Base-by-base conservation (phyloP, 2,888 invertebrate species). In the Gerris lacustris region DNA sequence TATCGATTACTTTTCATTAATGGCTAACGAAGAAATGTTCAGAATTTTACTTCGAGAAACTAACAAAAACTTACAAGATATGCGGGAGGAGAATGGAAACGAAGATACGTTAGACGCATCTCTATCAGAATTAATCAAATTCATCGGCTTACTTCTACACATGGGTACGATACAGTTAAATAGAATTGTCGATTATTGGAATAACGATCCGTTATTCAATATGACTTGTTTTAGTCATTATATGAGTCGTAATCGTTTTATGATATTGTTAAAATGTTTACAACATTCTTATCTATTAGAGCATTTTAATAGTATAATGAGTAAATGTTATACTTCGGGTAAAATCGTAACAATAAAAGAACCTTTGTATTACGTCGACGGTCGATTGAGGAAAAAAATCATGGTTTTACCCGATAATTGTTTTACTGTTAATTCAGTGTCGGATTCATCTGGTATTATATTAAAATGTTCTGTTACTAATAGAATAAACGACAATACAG, bases 101-200 rank as follows among this genome's bases (percentile, higher is more conserved):
- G 55, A 55, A 15, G 9, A 11, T 55, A 55, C 55, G 55, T 9
- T 11, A 55, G 15, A 55, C 9, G 15, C 55, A 11, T 11, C 55
- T 55, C 9, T 69, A 18, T 9, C 67, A 6, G 72, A 72, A 47
- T 44, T 71, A 17, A 18, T 45, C 43, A n/a, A 7, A 5, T 71
- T 71, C 43, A n/a, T 71, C 18, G 72, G 69, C 6, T 43, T 71
- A 15, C n/a, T 71, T 6, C 67, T 69, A 18, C 71, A 72, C 69
- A 71, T 66, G 11, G 71, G 71, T 6, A 72, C 72, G 15, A 71
- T 72, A 5, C 55, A 69, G 44, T 66, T 72, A 68, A 71, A 71
- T 66, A 69, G 69, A 18, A 31, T 72, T 0, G 63, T 64, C 5
- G 72, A 72, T 55, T 72, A 72, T 62, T 72, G 72, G 72, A 71